Evolutionary conservation across 2,797 vertebrate species (phyloP).

Genomic region (Myotis vivesi): DNA sequence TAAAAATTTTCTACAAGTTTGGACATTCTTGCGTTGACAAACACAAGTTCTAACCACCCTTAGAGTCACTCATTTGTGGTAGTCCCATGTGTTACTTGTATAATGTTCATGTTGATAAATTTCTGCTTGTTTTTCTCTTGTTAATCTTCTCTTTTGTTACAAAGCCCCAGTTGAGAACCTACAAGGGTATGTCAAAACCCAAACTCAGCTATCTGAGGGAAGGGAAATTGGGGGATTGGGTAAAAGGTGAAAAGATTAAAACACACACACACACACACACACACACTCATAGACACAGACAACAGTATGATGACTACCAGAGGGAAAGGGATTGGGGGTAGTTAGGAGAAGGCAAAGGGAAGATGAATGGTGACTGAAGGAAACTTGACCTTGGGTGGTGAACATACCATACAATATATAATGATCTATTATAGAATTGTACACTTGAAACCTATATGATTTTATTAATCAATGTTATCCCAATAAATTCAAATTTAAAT

Average conservation of each 20-base stretch:
- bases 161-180: not conserved
- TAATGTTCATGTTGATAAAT: not conserved
- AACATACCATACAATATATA: not conserved
- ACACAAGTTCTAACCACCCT: not conserved
- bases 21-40: not conserved
- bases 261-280: not conserved
- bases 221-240: not conserved
- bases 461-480: not conserved
- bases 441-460: not conserved
- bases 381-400: not conserved
- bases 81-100: not conserved
- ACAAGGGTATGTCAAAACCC: not conserved
- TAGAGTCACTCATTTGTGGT: not conserved
- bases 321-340: not conserved
- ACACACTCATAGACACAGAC: not conserved
- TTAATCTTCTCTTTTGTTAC: conserved; percentile 10
- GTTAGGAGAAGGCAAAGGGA: not conserved
- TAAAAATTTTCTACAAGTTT: not conserved
- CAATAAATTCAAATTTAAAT: not conserved
- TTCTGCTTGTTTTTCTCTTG: conserved; percentile 9
- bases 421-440: not conserved
- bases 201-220: not conserved
- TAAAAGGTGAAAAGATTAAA: not conserved
- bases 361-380: not conserved
- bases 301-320: not conserved